Evolutionary conservation across 2,113 vertebrate species (phyloP).

Genomic region (Microcebus griseorufus): DNA sequence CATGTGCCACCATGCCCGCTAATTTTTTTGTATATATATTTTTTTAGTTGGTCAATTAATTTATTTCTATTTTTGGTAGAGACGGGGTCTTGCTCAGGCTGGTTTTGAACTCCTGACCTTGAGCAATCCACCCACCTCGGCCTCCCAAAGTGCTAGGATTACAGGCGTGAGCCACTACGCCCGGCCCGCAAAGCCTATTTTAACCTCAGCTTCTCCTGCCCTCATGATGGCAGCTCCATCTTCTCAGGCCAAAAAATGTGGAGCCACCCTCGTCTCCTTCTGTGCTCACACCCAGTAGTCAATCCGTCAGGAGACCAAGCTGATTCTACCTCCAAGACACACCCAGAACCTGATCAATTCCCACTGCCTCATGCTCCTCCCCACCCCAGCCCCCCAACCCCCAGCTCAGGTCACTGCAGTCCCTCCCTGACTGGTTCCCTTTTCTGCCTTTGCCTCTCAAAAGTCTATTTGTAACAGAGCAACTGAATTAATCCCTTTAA

Average conservation of each 20-base stretch:
- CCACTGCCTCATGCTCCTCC: neutral
- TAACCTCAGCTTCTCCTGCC: neutral
- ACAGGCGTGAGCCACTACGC: too few species aligned
- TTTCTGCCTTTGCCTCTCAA: neutral
- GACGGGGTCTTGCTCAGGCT: too few species aligned
- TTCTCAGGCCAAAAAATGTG: neutral
- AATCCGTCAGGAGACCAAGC: neutral
- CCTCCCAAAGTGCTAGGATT: too few species aligned
- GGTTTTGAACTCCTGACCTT: too few species aligned
- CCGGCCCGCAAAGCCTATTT: too few species aligned
- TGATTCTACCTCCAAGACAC: neutral
- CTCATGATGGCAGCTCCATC: neutral
- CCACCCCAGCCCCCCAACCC: too few species aligned
- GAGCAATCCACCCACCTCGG: too few species aligned
- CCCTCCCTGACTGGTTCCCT: neutral
- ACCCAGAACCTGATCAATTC: neutral
- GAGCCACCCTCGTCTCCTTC: neutral
- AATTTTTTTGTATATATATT: too few species aligned
- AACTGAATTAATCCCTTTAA: neutral
- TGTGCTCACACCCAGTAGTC: neutral
- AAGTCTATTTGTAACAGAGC: neutral
- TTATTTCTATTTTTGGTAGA: too few species aligned
- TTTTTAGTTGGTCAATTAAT: too few species aligned
- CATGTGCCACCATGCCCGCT: too few species aligned
- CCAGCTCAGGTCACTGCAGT: neutral